phyloP scores from a whole-genome alignment of 2,113 vertebrate species.

The Ailuropoda melanoleuca region DNA sequence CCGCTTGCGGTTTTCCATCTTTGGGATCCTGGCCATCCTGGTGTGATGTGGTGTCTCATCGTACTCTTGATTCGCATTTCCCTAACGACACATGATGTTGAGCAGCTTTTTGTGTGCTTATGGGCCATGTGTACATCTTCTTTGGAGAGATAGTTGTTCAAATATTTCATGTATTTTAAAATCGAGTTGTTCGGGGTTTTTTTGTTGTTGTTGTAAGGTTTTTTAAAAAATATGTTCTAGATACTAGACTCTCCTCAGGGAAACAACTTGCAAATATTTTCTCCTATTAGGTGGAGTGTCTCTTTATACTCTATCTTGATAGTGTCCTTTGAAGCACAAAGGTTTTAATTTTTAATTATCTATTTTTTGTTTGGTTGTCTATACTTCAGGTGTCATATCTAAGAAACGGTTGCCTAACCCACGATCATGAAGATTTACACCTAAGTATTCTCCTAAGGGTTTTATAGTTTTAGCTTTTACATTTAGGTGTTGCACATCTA shows the following conservation, averaged over 20 bases:
- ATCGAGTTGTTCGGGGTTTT: background rate
- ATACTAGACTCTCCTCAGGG: constrained; percentile 4
- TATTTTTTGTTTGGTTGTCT: background rate
- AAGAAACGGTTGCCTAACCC: background rate
- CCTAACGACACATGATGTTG: background rate
- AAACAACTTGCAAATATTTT: constrained; percentile 12
- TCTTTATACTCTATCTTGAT: background rate
- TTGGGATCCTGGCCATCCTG: background rate
- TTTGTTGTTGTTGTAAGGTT: background rate
- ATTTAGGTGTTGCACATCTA: background rate
- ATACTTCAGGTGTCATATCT: background rate
- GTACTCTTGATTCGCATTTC: background rate
- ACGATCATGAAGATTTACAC: background rate
- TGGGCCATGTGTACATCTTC: background rate
- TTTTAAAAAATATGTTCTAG: background rate
- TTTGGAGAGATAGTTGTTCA: constrained; percentile 5
- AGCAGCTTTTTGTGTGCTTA: background rate
- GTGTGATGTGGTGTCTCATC: background rate
- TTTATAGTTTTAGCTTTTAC: constrained; percentile 26
- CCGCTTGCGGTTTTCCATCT: background rate
- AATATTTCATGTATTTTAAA: background rate
- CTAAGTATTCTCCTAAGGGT: background rate
- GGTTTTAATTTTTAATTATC: background rate
- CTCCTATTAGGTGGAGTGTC: background rate
- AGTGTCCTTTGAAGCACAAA: background rate